phyloP scores from a whole-genome alignment of 2,888 invertebrate genomes.

The Amphipoea oculea region DNA sequence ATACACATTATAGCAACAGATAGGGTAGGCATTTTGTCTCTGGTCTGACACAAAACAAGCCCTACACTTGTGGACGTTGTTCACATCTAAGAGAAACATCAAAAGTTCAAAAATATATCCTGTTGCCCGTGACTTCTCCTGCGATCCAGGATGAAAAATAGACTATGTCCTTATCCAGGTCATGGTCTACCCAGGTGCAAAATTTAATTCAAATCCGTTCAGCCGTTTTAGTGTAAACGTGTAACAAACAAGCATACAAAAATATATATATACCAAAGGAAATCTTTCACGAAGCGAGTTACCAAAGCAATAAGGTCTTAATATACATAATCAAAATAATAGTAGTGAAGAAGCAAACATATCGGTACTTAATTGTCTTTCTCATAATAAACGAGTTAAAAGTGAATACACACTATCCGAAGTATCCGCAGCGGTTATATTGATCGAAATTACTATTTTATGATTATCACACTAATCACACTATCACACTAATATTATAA shows the following conservation, averaged over 20 bases:
- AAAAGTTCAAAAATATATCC: too few species aligned
- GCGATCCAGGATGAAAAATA: not conserved
- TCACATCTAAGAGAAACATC: not conserved
- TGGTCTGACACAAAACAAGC: not conserved
- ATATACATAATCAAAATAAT: constrained; percentile 26
- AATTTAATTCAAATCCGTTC: not conserved
- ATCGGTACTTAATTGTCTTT: constrained; percentile 18
- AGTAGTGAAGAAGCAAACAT: constrained; percentile 22
- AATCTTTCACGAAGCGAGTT: constrained; percentile 3
- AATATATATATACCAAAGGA: not conserved
- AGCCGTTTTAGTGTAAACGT: too few species aligned
- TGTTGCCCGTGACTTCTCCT: too few species aligned
- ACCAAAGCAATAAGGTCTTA: not conserved
- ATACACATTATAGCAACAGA: not conserved
- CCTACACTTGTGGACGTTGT: not conserved
- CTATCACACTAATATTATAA: too few species aligned
- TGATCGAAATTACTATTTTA: constrained; percentile 11
- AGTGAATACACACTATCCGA: constrained; percentile 32
- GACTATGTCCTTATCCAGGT: not conserved
- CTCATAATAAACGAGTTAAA: constrained; percentile 32
- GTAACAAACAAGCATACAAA: too few species aligned
- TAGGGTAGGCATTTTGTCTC: not conserved
- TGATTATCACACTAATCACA: too few species aligned
- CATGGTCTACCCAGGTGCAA: not conserved
- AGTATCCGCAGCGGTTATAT: constrained; percentile 1